Base-by-base conservation (phyloP, 37 sponge, comb jelly and placozoan species). In the Mnemiopsis leidyi region DNA sequence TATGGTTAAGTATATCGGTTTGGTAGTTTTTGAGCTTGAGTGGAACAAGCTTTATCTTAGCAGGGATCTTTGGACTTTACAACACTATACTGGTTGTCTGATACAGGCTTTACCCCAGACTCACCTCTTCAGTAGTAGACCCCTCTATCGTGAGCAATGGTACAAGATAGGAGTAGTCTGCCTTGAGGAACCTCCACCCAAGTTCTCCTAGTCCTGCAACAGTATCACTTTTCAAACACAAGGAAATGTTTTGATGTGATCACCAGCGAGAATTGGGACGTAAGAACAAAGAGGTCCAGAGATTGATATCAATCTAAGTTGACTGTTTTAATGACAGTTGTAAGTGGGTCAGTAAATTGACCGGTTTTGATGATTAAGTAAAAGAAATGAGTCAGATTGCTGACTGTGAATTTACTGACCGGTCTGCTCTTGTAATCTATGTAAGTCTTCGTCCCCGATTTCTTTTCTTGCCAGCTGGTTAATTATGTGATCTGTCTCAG, bases 141-240 rank as follows among this genome's bases (percentile, higher is more conserved):
- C 90, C 90, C 90, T 85, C 90, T 0, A 85, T 85, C 0, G 90
- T 85, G 61, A 85, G 39, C 26, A 85, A 61, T 13, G 90, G 90
- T n/a, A 85, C 90, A 0, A 85, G 90, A 61, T 85, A 85, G 48
- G 90, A 85, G 61, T 85, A 85, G 29, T 85, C 90, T 85, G 90
- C 39, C 48, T 85, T 85, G 1, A 85, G 90, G 90, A 85, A 85
- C 61, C 90, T 85, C 90, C 90, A 85, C 2, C 90, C 90, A 18
- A 85, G 23, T 28, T 85, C 90, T 28, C 90, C 90, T 25, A 85
- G 36, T 23, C 90, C 61, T 38, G 5, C n/a, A 23, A 48, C 3
- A 28, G 26, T 23, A 24, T 71, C 3, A 23, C 75, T 23, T 5
- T 3, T 71, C 26, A 71, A 71, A 48, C 61, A 48, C 61, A 48